Percentiles rank a stretch among this genome's conserved stretches.
Conservation (phyloP, 2,888 invertebrate genomes). For the Argyresthia goedartella region DNA sequence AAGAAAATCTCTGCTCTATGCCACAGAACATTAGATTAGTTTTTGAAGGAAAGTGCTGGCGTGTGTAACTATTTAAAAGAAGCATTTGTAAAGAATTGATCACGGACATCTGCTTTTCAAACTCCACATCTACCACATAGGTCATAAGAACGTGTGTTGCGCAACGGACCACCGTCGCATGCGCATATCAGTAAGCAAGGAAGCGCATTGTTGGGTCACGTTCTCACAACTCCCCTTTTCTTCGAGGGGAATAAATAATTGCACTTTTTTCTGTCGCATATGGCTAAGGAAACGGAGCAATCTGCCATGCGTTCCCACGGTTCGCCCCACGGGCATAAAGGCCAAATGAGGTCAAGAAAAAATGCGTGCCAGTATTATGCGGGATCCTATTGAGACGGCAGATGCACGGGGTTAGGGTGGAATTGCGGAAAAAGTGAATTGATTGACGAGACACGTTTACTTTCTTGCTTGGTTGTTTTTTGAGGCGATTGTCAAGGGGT, state of each 20-base stretch:
- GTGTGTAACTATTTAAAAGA: conserved; percentile 31
- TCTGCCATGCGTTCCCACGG: conserved; percentile 67
- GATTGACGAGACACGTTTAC: conserved; percentile 39
- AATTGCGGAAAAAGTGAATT: conserved; percentile 49
- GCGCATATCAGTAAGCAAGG: conserved; percentile 62
- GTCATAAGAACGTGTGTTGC: neutral
- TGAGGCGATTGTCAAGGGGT: conserved; percentile 1
- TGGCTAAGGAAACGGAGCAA: conserved; percentile 66
- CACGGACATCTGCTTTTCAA: conserved; percentile 29
- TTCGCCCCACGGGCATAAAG: conserved; percentile 62
- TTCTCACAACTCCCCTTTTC: conserved; percentile 70
- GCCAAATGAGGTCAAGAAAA: conserved; percentile 67
- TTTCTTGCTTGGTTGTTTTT: conserved; percentile 8
- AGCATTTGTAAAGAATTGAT: conserved; percentile 45
- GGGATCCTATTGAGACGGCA: conserved; percentile 59
- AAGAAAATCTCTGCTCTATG: conserved; percentile 9
- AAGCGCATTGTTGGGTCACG: conserved; percentile 71
- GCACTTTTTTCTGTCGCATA: conserved; percentile 71
- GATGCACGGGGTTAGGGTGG: conserved; percentile 62
- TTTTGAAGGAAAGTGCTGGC: too few species aligned
- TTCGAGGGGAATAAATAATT: conserved; percentile 70
- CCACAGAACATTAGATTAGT: too few species aligned
- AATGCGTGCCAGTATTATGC: conserved; percentile 62
- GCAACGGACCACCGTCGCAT: neutral
- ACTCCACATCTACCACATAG: conserved; percentile 12